phyloP scores from a whole-genome alignment of 37 sponge, comb jelly and placozoan genomes.

The Beroe forskalii region DNA sequence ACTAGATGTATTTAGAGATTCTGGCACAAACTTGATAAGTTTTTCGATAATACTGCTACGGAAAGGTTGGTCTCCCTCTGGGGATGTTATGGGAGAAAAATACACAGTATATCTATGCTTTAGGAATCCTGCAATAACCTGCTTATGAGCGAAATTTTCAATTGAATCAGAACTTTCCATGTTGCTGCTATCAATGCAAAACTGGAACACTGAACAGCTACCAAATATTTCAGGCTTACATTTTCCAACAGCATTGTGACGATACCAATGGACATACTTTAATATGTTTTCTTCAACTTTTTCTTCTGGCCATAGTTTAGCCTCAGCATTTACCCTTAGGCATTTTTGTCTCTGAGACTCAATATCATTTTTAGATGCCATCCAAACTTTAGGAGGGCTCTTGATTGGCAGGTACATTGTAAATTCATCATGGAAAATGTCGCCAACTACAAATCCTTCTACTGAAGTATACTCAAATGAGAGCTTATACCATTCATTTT shows the following conservation, averaged over 20 bases:
- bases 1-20: background rate
- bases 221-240: conserved; percentile 41
- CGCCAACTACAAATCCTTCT: conserved; percentile 59
- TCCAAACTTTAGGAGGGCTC: conserved; percentile 52
- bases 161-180: background rate
- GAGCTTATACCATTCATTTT: conserved; percentile 54
- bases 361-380: background rate
- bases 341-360: background rate
- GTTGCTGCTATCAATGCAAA: conserved; percentile 11
- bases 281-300: conserved; percentile 24
- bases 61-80: background rate
- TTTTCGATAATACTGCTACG: background rate
- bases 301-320: conserved; percentile 2
- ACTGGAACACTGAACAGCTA: conserved; percentile 53
- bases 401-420: conserved; percentile 37
- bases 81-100: background rate
- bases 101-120: conserved; percentile 50
- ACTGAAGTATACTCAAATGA: conserved; percentile 21
- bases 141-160: background rate
- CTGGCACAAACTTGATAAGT: background rate
- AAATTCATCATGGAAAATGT: conserved; percentile 39
- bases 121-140: conserved; percentile 41
- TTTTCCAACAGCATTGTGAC: conserved; percentile 27
- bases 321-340: background rate
- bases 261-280: background rate